phyloP scores from a whole-genome alignment of 2,113 vertebrate species.

The Leucopsar rothschildi region DNA sequence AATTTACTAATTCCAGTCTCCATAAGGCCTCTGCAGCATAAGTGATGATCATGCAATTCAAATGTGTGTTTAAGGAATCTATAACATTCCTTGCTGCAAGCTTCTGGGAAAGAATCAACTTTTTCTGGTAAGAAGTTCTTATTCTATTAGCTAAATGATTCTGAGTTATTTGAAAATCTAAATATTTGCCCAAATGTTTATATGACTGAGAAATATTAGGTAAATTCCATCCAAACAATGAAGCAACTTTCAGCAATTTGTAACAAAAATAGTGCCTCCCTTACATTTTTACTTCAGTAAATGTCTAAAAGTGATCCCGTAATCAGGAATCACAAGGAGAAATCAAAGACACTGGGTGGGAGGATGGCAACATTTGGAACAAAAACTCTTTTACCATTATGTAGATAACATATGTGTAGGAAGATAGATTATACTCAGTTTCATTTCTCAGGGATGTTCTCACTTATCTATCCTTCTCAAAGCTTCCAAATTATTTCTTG shows the following conservation, averaged over 20 bases:
- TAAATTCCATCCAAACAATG: constrained; percentile 13
- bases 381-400: background rate
- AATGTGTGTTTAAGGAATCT: background rate
- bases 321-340: background rate
- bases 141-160: background rate
- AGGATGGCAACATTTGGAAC: background rate
- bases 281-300: background rate
- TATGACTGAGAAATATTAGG: background rate
- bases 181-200: constrained; percentile 18
- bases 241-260: constrained; percentile 22
- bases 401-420: background rate
- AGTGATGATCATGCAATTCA: background rate
- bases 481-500: background rate
- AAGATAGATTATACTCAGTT: background rate
- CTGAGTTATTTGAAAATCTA: background rate
- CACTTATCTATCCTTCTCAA: background rate
- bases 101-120: background rate
- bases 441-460: background rate
- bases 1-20: background rate
- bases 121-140: background rate
- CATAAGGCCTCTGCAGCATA: background rate
- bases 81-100: background rate
- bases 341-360: background rate
- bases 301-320: background rate
- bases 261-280: constrained; percentile 40